Base-by-base conservation (phyloP, 53 echinoderm and acorn worm species). In the Paracentrotus lividus region DNA sequence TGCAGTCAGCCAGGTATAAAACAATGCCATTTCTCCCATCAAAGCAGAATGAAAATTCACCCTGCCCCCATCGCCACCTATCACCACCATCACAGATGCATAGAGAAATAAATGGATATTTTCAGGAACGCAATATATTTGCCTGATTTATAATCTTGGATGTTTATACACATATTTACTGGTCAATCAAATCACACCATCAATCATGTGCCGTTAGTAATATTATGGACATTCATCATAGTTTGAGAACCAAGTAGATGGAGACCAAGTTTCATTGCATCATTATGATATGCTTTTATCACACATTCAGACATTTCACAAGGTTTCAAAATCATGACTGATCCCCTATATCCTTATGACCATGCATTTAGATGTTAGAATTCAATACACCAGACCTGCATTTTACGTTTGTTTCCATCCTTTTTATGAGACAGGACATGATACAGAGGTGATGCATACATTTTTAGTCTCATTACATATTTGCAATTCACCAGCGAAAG, bases 1-100 rank as follows among this genome's bases (percentile, higher is more conserved):
- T 98, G 98, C 92, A 57, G 77, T 84, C 87, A 78, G n/a, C 93
- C 95, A 90, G 94, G 98, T 98, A 96, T 56, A 81, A n/a, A 26
- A 77, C 8, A 45, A 47, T 26, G 27, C 20, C 72, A 72, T 40
- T 38, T 72, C 81, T 34, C 47, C 81, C 33, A 81, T 10, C 24
- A 81, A 81, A 81, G 1, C 20, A 27, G 81, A 81, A 81, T 81
- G 81, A 81, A 81, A 81, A 81, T 45, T 26, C 4, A 49, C 77
- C 93, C 51, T 26, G 5, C 60, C 77, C 93, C 51, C 20, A 14
- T 47, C 8, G 47, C 44, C 47, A 2, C 47, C 49, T 9, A 36
- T 18, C 40, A 47, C 45, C 24, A 24, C 47, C n/a, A n/a, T 8
- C 6, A 21, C 81, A 44, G 8, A n/a, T n/a, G 47, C 44, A 78